Conservation (phyloP, 37 sponge, comb jelly and placozoan genomes). For the Ianthella basta region DNA sequence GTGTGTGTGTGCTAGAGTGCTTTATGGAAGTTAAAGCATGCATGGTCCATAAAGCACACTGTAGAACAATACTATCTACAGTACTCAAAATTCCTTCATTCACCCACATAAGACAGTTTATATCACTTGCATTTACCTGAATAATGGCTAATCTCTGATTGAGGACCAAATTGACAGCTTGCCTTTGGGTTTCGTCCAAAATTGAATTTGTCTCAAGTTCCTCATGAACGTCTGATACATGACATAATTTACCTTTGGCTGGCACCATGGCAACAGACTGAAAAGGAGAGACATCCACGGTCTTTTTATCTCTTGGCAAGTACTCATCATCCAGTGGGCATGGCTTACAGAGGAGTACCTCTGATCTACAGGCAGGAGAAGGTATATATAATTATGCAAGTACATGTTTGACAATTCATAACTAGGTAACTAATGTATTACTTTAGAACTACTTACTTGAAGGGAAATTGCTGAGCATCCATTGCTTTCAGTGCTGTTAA, state of each 20-base stretch:
- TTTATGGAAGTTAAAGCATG: too few relatives aligned
- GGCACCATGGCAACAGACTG: neutral
- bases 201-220: neutral
- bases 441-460: conserved; percentile 44
- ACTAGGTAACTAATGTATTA: neutral
- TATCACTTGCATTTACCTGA: conserved; percentile 27
- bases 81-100: too few relatives aligned
- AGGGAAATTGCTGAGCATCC: conserved; percentile 30
- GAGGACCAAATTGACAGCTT: conserved; percentile 45
- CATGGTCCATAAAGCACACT: too few relatives aligned
- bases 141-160: conserved; percentile 36
- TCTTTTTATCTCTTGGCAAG: neutral
- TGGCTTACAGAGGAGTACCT: neutral
- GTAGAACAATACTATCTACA: too few relatives aligned
- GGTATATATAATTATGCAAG: neutral
- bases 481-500: conserved; percentile 41
- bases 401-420: too few relatives aligned
- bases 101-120: too few relatives aligned
- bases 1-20: too few relatives aligned
- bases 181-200: conserved; percentile 41
- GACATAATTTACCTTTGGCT: neutral
- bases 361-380: neutral
- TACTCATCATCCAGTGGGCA: neutral
- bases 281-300: neutral
- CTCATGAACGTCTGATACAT: neutral